Evolutionary conservation across 2,888 invertebrate genomes (phyloP), one percentile per base, ranked within the genome.

Genomic region (Saturnia japonica): DNA sequence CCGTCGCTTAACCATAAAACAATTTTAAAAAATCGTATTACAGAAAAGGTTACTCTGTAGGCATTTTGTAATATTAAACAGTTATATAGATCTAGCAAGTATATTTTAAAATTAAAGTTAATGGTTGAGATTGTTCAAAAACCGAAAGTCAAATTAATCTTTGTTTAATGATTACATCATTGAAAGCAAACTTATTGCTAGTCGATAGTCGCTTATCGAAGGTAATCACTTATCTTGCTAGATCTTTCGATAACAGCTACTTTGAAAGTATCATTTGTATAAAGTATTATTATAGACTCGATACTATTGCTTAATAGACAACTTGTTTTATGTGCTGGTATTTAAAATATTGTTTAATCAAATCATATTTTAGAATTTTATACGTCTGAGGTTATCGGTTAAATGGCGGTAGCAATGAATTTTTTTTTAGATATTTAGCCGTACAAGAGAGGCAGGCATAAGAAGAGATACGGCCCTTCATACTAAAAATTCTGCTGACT

Each of bases 161-260:
- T 28, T 60, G 19, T 14, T 28, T 60, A 60, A 60, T 14, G 57
- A 28, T 64, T 64, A 68, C 54, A 54, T 34, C 67, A 74, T 75
- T 73, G 70, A 72, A 72, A 69, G 66, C 57, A 22, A 64, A 47
- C 57, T 67, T 70, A 66, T 70, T 67, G 70, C 45, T 22, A 51
- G 70, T 72, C 51, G 22, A 16, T 68, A 47, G n/a, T 43, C 66
- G 19, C 69, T 51, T 69, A 54, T 72, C 45, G 68, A 68, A 70
- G 71, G 68, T 68, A 51, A 68, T 47, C 25, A 40, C 68, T 62
- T 71, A 68, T 71, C 68, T 54, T n/a, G 57, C 34, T 51, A 67
- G 67, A 67, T 66, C 40, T 43, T 22, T 67, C 43, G 66, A 70
- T 57, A 67, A 67, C 57, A 43, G n/a, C 57, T 57, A 57, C 67